Percentiles rank a stretch among this genome's conserved stretches.
Evolutionary conservation across 1,140 invertebrate species (phyloP).

Genomic region (Rhagoletis pomonella): DNA sequence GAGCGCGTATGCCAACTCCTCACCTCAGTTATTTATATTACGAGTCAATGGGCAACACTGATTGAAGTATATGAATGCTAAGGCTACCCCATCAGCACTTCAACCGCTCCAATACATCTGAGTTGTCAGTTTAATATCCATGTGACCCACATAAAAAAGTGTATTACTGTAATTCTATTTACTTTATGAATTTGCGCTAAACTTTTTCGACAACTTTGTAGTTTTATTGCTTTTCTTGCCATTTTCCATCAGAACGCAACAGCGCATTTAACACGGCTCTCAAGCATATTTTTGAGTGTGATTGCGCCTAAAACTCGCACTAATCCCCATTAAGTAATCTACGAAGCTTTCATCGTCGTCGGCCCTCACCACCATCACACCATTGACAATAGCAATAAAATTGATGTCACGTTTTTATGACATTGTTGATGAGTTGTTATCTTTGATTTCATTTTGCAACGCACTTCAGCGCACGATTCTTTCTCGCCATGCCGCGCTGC

Average conservation of each 20-base stretch:
- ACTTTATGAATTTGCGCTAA: too few species aligned
- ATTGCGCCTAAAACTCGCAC: not conserved
- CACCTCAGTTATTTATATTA: too few species aligned
- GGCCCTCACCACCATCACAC: not conserved
- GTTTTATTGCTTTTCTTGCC: too few species aligned
- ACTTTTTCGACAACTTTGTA: too few species aligned
- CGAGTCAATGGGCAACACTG: not conserved
- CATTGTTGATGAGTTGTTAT: conserved; percentile 71
- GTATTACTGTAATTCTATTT: too few species aligned
- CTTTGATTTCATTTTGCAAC: conserved; percentile 64
- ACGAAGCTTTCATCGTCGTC: not conserved
- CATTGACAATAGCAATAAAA: conserved; percentile 61
- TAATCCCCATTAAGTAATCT: not conserved
- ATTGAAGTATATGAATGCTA: not conserved
- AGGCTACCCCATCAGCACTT: not conserved
- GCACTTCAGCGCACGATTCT: not conserved
- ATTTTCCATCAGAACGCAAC: not conserved
- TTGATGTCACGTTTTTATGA: conserved; percentile 72
- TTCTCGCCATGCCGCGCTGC: not conserved
- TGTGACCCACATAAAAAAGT: too few species aligned
- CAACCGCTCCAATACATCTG: too few species aligned
- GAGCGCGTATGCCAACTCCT: too few species aligned
- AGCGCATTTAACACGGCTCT: not conserved
- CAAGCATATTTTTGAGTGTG: not conserved
- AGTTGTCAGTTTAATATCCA: too few species aligned